Conservation (phyloP, 2,888 invertebrate species). For the Dynastes tityus region DNA sequence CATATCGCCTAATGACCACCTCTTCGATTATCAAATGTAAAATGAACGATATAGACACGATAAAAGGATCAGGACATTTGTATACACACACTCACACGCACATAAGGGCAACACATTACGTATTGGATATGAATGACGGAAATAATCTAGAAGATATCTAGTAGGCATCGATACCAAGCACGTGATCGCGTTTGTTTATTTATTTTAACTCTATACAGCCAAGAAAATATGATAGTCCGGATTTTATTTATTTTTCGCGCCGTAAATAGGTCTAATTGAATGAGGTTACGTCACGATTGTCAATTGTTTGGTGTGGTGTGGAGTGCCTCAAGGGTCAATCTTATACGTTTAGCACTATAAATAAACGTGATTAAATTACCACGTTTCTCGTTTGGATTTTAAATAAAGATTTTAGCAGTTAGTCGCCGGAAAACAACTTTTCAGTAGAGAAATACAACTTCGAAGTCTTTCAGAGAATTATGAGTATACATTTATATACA, state of each 20-base stretch:
- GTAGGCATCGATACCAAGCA: constrained; percentile 19
- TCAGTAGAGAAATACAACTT: too few species aligned
- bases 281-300: too few species aligned
- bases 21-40: constrained; percentile 52
- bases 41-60: constrained; percentile 43
- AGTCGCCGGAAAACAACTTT: too few species aligned
- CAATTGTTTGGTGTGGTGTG: too few species aligned
- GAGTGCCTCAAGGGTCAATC: too few species aligned
- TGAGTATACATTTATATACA: not conserved
- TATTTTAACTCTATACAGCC: constrained; percentile 5
- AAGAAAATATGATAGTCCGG: not conserved
- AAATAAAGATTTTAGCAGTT: too few species aligned
- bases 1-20: constrained; percentile 67
- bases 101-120: not conserved
- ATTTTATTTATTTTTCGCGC: not conserved
- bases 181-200: constrained; percentile 37
- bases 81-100: not conserved
- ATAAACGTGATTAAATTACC: too few species aligned
- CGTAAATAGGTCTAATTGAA: too few species aligned
- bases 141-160: constrained; percentile 4
- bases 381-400: too few species aligned
- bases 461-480: too few species aligned
- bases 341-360: too few species aligned
- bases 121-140: constrained; percentile 31
- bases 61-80: constrained; percentile 15